These are phyloP conservation scores for Sibirionetta formosa DNA, from an alignment of 2,797 vertebrate genomes.

Conservation along the genomic window DNA sequence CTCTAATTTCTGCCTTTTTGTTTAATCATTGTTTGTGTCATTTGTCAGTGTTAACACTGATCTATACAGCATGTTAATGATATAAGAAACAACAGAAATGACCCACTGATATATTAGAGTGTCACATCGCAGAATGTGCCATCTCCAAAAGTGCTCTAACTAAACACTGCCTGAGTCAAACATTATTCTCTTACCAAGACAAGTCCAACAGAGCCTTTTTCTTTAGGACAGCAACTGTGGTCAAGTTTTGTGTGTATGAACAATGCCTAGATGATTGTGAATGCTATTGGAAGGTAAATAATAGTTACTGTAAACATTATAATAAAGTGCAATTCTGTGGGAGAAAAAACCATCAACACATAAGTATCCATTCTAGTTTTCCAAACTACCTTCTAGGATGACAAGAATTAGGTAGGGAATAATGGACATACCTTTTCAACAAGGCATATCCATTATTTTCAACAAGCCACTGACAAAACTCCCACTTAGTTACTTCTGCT, in stretches of 20 bases:
- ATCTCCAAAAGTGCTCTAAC: neutral
- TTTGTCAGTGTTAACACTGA: neutral
- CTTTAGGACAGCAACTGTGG: neutral
- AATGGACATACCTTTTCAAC: neutral
- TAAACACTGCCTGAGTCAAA: neutral
- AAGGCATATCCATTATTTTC: neutral
- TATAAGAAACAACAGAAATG: neutral
- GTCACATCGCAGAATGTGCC: neutral
- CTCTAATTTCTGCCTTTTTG: neutral
- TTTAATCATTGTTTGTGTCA: neutral
- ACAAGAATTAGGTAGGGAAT: neutral
- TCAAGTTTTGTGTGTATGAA: neutral
- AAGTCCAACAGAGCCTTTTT: neutral
- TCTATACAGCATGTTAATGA: neutral
- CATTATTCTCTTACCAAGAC: neutral
- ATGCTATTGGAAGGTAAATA: neutral
- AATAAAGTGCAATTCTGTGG: neutral
- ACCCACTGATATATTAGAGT: neutral
- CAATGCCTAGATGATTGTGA: neutral
- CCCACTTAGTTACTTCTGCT: too few relatives aligned
- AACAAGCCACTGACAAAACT: too few relatives aligned
- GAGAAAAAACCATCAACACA: neutral
- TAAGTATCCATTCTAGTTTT: neutral
- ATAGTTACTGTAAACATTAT: neutral
- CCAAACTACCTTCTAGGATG: neutral